Percentiles rank a stretch among this genome's conserved stretches.
Evolutionary conservation across 2,113 vertebrate genomes (phyloP).

Genomic region (Ailurus styani): DNA sequence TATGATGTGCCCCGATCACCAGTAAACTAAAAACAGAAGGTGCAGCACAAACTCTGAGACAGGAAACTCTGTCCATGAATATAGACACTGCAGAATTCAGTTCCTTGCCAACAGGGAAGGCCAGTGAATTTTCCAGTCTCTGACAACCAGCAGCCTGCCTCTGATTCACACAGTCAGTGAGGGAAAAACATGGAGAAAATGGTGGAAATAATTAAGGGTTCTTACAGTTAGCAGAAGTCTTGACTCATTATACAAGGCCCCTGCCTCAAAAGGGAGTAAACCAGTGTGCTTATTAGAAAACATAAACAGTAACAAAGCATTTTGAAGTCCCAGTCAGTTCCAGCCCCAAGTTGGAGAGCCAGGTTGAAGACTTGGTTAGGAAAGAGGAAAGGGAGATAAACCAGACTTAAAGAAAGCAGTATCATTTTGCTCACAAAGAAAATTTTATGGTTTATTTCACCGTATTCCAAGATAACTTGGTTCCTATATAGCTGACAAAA

Average conservation of each 20-base stretch:
- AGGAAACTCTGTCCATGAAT: conserved; percentile 81
- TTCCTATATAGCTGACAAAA: neutral
- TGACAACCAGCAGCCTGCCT: conserved; percentile 58
- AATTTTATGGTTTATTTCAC: conserved; percentile 20
- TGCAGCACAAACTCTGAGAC: conserved; percentile 86
- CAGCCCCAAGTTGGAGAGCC: neutral
- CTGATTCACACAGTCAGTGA: conserved; percentile 40
- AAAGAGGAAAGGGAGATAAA: neutral
- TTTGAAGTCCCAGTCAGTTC: conserved; percentile 48
- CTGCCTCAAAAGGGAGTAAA: conserved; percentile 53
- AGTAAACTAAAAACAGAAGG: conserved; percentile 88
- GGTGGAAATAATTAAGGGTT: conserved; percentile 71
- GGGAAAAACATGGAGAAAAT: conserved; percentile 64
- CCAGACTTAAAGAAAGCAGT: conserved; percentile 17
- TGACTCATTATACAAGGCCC: conserved; percentile 43
- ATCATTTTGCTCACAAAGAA: conserved; percentile 27
- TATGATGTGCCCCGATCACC: conserved; percentile 87
- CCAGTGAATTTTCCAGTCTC: conserved; percentile 43
- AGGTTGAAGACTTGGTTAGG: conserved; percentile 46
- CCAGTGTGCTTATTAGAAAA: conserved; percentile 60
- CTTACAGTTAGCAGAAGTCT: conserved; percentile 62
- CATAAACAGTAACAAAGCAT: conserved; percentile 38
- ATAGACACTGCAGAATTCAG: conserved; percentile 58
- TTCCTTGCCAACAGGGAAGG: conserved; percentile 58
- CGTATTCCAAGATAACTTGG: neutral